Evolutionary conservation across 37 sponge, comb jelly and placozoan species (phyloP).

Genomic region (Agelas oroides): DNA sequence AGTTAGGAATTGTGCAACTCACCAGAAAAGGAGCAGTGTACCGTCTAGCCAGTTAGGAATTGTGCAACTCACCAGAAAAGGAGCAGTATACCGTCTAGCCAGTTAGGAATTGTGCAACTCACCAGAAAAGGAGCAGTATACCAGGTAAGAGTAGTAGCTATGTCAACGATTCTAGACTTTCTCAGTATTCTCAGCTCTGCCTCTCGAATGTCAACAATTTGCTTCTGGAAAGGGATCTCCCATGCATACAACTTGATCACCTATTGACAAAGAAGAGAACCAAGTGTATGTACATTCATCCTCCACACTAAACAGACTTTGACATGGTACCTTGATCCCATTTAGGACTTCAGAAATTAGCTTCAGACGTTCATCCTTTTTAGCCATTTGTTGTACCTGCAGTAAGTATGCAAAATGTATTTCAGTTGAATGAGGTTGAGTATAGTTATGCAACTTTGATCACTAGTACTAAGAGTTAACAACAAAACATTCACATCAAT

Average conservation of each 20-base stretch:
- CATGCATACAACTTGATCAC: constrained; percentile 87
- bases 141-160: constrained; percentile 64
- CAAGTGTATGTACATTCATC: neutral
- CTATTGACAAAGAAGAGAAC: neutral
- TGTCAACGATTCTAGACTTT: constrained; percentile 28
- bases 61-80: too few species aligned
- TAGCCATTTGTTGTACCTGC: constrained; percentile 71
- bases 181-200: constrained; percentile 64
- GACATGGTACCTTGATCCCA: constrained; percentile 80
- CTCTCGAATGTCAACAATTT: constrained; percentile 42
- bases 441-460: constrained; percentile 63
- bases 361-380: constrained; percentile 82
- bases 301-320: neutral
- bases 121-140: constrained; percentile 91
- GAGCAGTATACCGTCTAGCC: too few species aligned
- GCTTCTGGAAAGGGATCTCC: constrained; percentile 65
- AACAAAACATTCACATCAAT: neutral
- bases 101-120: neutral
- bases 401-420: too few species aligned
- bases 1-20: too few species aligned
- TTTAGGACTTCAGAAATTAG: constrained; percentile 79
- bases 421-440: constrained; percentile 94
- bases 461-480: constrained; percentile 65
- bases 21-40: too few species aligned
- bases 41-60: too few species aligned